Evolutionary conservation across 2,888 invertebrate species (phyloP), one percentile per base, ranked within the genome.

Genomic region (Thyatira batis): DNA sequence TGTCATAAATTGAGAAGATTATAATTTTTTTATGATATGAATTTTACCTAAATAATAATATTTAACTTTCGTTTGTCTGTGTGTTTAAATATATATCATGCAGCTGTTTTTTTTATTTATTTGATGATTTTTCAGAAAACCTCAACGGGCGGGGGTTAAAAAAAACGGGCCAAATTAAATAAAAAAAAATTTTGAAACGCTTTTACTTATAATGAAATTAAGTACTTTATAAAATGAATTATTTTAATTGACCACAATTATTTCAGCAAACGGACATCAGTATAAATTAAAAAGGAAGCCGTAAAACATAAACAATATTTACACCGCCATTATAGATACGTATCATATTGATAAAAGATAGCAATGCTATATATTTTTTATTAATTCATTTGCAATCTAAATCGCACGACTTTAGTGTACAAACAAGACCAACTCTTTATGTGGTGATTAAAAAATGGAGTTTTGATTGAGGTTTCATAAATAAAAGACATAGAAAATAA

Each of bases 351-450:
- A 86, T 83, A 83, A 80, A 70, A 58, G 76, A 79, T 80, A 85
- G 71, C 78, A 65, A 82, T 75, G 62, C 61, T 63, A 71, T 72
- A 76, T 71, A 75, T 71, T 82, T 82, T 80, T 79, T 79, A 74
- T 71, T 74, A 78, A 80, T 82, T 82, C 85, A 86, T 84, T 89
- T 74, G 82, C 84, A 80, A 84, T 85, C 79, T 73, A 73, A 81
- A 84, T 81, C 79, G 79, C 78, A 76, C 66, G 67, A 69, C 63
- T 66, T 55, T 53, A 67, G 67, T 72, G 69, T 67, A 57, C 52
- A 64, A 70, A 66, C 69, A 68, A 67, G 65, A 27, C 48, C 17
- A 59, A 56, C 56, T 39, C 50, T 27, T 17, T 6, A 54, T 51
- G 59, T 45, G 63, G 57, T 60, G 50, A 58, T 50, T 52, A 50